phyloP scores from a whole-genome alignment of 2,113 vertebrate genomes.

The Cichladusa arquata region DNA sequence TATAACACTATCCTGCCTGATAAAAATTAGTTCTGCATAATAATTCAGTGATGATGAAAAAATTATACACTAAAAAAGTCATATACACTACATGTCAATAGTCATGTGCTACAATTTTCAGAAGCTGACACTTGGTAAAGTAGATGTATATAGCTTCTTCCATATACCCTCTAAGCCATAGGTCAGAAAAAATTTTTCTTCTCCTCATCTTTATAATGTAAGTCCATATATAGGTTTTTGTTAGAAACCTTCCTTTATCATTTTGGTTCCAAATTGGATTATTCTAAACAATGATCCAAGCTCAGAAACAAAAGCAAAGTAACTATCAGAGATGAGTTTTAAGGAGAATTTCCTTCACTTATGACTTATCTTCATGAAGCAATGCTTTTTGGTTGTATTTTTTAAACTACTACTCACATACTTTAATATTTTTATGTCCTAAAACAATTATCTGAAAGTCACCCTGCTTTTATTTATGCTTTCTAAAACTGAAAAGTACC shows the following conservation, averaged over 20 bases:
- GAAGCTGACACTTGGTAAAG: neutral
- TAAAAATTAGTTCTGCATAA: neutral
- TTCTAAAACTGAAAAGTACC: neutral
- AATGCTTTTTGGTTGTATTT: neutral
- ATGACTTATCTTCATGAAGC: neutral
- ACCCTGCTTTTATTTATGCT: neutral
- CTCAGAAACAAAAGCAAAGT: neutral
- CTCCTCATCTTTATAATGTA: neutral
- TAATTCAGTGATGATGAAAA: neutral
- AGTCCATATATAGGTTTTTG: neutral
- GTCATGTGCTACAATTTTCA: neutral
- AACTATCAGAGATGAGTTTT: neutral
- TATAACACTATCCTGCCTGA: neutral
- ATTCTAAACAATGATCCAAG: neutral
- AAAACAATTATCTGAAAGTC: neutral
- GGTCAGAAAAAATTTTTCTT: neutral
- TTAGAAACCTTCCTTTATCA: neutral
- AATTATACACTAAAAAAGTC: neutral
- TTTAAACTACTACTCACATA: neutral
- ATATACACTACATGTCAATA: neutral
- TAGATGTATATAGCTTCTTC: neutral
- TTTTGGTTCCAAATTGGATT: neutral
- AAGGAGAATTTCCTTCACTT: neutral
- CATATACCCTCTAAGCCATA: neutral
- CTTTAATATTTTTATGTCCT: neutral